A percentile compares a stretch with the other conserved stretches of the same genome.
Evolutionary conservation across 2,113 vertebrate species (phyloP).

Genomic region (Prochilodus magdalenae): DNA sequence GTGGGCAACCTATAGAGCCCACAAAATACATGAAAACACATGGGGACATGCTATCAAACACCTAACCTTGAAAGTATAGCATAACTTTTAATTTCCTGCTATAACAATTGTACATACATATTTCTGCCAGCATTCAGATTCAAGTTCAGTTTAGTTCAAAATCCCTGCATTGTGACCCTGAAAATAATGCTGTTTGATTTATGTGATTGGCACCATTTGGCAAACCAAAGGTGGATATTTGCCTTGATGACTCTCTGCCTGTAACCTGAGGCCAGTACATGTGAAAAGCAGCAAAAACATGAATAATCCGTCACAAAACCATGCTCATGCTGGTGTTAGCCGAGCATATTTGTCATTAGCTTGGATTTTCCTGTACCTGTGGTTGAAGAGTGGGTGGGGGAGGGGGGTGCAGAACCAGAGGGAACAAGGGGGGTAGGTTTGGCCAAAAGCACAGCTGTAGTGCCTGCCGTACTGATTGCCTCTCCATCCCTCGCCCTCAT

Average conservation of each 20-base stretch:
- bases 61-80: slow-evolving; percentile 30
- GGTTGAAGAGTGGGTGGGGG: slow-evolving; percentile 77
- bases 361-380: slow-evolving; percentile 83
- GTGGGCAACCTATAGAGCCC: slow-evolving; percentile 7
- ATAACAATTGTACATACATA: background rate
- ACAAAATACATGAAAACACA: slow-evolving; percentile 35
- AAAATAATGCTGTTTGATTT: background rate
- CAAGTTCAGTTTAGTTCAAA: no score
- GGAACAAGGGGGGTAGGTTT: slow-evolving; percentile 69
- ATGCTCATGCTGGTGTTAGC: slow-evolving; percentile 38
- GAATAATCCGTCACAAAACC: slow-evolving; percentile 15
- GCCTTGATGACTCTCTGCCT: background rate
- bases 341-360: slow-evolving; percentile 82
- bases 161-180: no score
- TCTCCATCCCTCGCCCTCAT: slow-evolving; percentile 88
- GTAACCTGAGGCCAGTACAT: background rate
- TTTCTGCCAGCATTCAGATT: no score
- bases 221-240: background rate
- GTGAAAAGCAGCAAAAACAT: background rate
- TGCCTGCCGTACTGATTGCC: slow-evolving; percentile 86
- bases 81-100: background rate
- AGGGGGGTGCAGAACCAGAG: slow-evolving; percentile 39
- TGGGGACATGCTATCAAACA: background rate
- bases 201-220: background rate
- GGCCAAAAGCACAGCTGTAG: slow-evolving; percentile 88